phyloP scores from a whole-genome alignment of 2,888 invertebrate species.

The Quadroppia sp. region DNA sequence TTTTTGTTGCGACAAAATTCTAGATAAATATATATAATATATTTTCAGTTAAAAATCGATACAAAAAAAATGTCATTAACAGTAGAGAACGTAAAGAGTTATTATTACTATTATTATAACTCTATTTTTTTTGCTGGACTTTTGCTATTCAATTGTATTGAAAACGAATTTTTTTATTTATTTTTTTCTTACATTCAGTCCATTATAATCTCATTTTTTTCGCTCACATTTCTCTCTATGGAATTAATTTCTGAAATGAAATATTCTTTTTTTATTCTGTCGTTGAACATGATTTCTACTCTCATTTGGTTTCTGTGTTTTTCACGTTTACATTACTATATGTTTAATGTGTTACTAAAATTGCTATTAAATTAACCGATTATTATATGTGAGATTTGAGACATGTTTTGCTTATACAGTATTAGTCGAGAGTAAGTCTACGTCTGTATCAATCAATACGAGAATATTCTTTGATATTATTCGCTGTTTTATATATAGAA shows the following conservation, averaged over 20 bases:
- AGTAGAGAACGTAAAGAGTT: neutral
- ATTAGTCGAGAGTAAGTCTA: neutral
- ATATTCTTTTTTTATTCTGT: neutral
- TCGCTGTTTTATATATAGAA: neutral
- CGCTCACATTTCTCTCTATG: too few species aligned
- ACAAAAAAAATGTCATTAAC: neutral
- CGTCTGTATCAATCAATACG: neutral
- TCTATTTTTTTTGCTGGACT: neutral
- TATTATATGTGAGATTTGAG: neutral
- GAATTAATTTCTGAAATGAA: neutral
- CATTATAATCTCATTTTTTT: neutral
- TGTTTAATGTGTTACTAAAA: too few species aligned
- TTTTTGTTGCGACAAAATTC: too few species aligned
- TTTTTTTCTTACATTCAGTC: neutral
- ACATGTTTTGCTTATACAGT: neutral
- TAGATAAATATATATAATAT: too few species aligned
- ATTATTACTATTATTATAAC: neutral
- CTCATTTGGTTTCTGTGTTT: neutral
- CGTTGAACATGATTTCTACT: neutral
- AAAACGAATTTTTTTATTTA: neutral
- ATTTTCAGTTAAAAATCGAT: neutral
- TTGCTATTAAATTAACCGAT: neutral
- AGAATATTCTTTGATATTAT: neutral
- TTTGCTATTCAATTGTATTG: neutral
- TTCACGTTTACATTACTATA: neutral